Percentiles rank a stretch among this genome's conserved stretches.
These are phyloP conservation scores for Spisula subtruncata DNA, from an alignment of 2,888 invertebrate species.

Conservation along the genomic window DNA sequence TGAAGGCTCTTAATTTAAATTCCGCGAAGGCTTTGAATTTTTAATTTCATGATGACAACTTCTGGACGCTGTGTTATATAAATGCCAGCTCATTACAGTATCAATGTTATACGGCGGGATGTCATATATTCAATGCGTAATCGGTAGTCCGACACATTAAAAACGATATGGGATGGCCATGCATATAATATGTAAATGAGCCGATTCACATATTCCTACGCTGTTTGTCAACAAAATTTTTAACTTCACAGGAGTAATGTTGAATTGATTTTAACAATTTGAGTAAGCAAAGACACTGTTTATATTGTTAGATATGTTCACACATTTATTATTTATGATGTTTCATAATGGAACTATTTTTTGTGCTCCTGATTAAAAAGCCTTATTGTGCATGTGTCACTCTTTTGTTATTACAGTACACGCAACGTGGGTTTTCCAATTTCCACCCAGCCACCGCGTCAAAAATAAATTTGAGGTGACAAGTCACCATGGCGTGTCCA, in stretches of 20 bases:
- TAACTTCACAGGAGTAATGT: too few species aligned
- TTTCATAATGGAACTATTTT: too few species aligned
- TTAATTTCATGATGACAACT: not conserved
- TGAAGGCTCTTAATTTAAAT: not conserved
- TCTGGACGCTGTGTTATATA: not conserved
- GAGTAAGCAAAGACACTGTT: too few species aligned
- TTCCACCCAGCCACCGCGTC: not conserved
- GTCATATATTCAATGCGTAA: not conserved
- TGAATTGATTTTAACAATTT: too few species aligned
- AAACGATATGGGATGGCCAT: too few species aligned
- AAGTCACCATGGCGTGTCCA: not conserved
- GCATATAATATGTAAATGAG: too few species aligned
- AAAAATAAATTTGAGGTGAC: not conserved
- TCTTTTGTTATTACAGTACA: not conserved
- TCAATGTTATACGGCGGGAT: not conserved
- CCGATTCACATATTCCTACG: too few species aligned
- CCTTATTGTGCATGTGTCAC: too few species aligned
- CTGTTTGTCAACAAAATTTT: too few species aligned
- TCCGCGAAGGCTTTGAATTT: not conserved
- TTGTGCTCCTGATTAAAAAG: too few species aligned
- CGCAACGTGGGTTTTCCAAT: not conserved
- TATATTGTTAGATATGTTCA: too few species aligned
- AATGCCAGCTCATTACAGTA: not conserved
- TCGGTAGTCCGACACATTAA: not conserved
- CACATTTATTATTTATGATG: too few species aligned